phyloP scores from a whole-genome alignment of 2,113 vertebrate genomes.

The Hoplias malabaricus region DNA sequence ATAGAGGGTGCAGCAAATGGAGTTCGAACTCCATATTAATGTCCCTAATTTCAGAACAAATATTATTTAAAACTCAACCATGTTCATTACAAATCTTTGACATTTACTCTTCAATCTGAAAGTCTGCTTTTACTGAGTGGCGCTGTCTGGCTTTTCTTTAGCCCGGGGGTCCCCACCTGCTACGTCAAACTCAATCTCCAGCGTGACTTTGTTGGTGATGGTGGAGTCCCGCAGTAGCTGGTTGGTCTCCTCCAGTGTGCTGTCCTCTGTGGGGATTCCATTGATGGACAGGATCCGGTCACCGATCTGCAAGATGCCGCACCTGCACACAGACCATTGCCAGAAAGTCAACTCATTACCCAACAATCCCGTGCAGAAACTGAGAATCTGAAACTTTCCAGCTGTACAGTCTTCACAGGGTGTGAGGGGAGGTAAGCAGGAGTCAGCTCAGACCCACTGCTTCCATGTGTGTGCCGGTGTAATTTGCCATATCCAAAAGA shows the following conservation, averaged over 20 bases:
- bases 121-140: neutral
- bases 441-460: neutral
- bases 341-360: neutral
- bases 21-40: no score
- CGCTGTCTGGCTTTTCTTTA: neutral
- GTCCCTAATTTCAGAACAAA: no score
- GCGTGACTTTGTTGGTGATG: slow-evolving; percentile 90
- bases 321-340: slow-evolving; percentile 69
- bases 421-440: neutral
- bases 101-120: neutral
- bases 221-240: slow-evolving; percentile 95
- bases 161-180: slow-evolving; percentile 77
- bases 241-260: slow-evolving; percentile 95
- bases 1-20: no score
- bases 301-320: slow-evolving; percentile 95
- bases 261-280: slow-evolving; percentile 92
- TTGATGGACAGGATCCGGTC: slow-evolving; percentile 96
- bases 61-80: no score
- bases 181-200: slow-evolving; percentile 99
- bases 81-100: no score
- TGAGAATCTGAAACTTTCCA: neutral
- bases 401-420: neutral
- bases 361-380: neutral
- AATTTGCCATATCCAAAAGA: no score
- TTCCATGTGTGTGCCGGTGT: neutral